Conservation (phyloP, 2,113 vertebrate species). For the Climacteris rufus region DNA sequence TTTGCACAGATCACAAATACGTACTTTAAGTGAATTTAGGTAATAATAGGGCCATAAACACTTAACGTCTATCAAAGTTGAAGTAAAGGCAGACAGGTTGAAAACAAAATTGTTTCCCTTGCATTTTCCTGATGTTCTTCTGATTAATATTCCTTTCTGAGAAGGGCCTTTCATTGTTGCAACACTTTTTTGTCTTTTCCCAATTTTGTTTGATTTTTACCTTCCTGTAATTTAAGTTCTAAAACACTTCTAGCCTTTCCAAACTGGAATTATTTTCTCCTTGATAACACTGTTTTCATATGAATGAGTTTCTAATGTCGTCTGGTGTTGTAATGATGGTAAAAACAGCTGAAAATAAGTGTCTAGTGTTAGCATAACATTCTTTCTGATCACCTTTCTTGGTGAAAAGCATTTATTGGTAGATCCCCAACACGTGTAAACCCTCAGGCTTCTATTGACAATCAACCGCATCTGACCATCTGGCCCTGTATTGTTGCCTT, state of each 20-base stretch:
- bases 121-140: background rate
- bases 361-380: background rate
- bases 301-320: background rate
- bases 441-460: background rate
- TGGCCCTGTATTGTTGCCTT: rapidly evolving
- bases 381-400: background rate
- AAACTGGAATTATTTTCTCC: background rate
- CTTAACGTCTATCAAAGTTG: background rate
- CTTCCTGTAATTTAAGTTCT: background rate
- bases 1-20: background rate
- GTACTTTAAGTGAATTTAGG: background rate
- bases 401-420: background rate
- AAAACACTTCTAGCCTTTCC: background rate
- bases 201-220: background rate
- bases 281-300: background rate
- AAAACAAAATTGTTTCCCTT: background rate
- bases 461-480: background rate
- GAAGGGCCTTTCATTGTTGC: background rate
- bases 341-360: background rate
- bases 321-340: background rate
- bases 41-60: background rate
- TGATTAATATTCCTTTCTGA: background rate
- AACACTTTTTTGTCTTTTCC: background rate
- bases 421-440: background rate
- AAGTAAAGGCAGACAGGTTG: background rate